Conservation (phyloP, 2,113 vertebrate genomes). For the Periophthalmus modestus region DNA sequence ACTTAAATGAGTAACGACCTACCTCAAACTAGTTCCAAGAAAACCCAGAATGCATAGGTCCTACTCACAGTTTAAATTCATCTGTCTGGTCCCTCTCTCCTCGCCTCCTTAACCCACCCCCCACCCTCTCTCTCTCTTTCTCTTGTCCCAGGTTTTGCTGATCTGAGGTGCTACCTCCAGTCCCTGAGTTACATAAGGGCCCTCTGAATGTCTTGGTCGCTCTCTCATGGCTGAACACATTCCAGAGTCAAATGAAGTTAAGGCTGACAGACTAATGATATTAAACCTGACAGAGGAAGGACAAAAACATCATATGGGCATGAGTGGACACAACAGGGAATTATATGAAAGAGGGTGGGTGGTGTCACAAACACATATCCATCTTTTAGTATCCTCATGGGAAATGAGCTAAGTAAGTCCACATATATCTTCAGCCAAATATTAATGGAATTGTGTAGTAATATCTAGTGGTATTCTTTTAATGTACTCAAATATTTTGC, state of each 20-base stretch:
- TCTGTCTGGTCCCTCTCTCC: no score
- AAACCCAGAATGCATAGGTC: neutral
- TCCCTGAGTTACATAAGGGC: conserved; percentile 39
- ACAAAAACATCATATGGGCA: neutral
- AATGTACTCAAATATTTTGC: no score
- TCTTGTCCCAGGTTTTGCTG: conserved; percentile 18
- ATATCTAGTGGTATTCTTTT: no score
- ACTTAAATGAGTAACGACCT: neutral
- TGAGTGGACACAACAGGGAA: neutral
- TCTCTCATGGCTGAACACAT: conserved; percentile 8
- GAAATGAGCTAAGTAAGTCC: no score
- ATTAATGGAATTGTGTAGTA: no score
- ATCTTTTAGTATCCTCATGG: no score
- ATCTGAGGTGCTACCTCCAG: neutral
- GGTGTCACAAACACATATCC: no score
- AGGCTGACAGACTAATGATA: conserved; percentile 52
- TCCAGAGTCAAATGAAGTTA: conserved; percentile 56
- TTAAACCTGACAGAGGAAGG: conserved; percentile 50
- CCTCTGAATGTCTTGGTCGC: neutral
- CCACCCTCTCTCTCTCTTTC: no score
- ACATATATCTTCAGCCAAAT: no score
- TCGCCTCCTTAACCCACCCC: no score
- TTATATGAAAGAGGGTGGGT: conserved; percentile 8
- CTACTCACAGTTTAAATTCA: neutral
- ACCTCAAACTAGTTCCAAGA: neutral